Evolutionary conservation across 2,113 vertebrate genomes (phyloP), one percentile per base, ranked within the genome.

Genomic region (Apus apus): DNA sequence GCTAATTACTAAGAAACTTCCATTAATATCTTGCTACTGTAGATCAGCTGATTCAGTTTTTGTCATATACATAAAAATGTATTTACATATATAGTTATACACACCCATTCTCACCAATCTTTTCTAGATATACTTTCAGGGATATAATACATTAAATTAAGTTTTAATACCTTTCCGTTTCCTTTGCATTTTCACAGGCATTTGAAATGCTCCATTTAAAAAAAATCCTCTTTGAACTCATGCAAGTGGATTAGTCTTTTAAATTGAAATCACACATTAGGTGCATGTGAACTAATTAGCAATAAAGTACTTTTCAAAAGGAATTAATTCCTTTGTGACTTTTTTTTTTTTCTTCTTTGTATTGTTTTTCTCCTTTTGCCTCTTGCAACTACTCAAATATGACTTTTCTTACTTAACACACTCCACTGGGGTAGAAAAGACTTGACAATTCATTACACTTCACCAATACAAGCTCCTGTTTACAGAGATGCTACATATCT

Each of bases 211-310:
- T 92, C 45, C 60, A 45, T 5, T 84, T 95, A 88, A 83, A 8
- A 88, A 88, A 74, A 66, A 48, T 46, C 1, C 8, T 73, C 72
- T 93, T 84, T 78, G 80, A 94, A 95, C 57, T 85, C 57, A 68
- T 34, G 38, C 51, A 48, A 78, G 68, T 8, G 38, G 68, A 73
- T 93, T 93, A 71, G 86, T 32, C 71, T 90, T 91, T 92, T 73
- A 85, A 96, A 92, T 30, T 76, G 81, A 96, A 94, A 94, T 79
- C 84, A 89, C 25, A 45, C 50, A 61, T 85, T 74, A 87, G 62
- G 54, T 94, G 62, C 46, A 72, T 45, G 40, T 76, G 62, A 95
- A 82, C 85, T 78, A 91, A 93, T 89, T 94, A 89, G 87, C 87
- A 85, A 45, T 36, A 64, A 32, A 79, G 73, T 50, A 65, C 40